Conservation (phyloP, 2,888 invertebrate species). For the Teinopalpus imperialis region DNA sequence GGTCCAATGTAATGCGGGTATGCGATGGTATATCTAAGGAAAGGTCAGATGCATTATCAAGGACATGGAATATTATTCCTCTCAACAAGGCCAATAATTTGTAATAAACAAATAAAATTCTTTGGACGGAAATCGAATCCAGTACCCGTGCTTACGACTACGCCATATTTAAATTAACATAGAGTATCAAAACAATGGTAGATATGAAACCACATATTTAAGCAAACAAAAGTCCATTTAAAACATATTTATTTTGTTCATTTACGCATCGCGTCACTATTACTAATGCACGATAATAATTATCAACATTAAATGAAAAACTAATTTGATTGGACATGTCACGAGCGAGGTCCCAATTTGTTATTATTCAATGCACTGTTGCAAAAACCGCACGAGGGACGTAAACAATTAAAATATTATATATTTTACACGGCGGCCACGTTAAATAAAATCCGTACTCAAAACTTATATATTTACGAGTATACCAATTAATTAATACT, state of each 20-base stretch:
- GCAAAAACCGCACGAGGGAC: slow-evolving; percentile 60
- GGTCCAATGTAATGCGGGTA: no score
- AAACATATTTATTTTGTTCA: slow-evolving; percentile 22
- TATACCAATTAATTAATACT: no score
- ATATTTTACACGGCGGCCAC: slow-evolving; percentile 15
- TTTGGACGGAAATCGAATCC: no score
- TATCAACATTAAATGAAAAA: slow-evolving; percentile 49
- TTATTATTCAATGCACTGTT: slow-evolving; percentile 54
- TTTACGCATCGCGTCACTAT: slow-evolving; percentile 24
- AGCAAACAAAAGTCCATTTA: slow-evolving; percentile 27
- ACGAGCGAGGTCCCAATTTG: slow-evolving; percentile 49
- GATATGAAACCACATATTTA: slow-evolving; percentile 24
- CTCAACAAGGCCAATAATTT: no score
- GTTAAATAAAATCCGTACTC: slow-evolving; percentile 39
- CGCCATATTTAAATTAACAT: slow-evolving; percentile 3
- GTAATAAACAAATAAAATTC: no score
- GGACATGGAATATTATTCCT: no score
- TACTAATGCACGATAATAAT: slow-evolving; percentile 30
- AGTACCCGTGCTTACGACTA: no score
- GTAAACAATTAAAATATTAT: slow-evolving; percentile 62
- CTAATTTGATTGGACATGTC: slow-evolving; percentile 55
- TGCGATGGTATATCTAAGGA: no score
- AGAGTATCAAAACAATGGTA: slow-evolving; percentile 1
- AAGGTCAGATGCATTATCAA: no score
- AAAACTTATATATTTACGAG: slow-evolving; percentile 15